A percentile compares a stretch with the other conserved stretches of the same genome.
Conservation (phyloP, 2,113 vertebrate genomes). For the Alosa alosa region DNA sequence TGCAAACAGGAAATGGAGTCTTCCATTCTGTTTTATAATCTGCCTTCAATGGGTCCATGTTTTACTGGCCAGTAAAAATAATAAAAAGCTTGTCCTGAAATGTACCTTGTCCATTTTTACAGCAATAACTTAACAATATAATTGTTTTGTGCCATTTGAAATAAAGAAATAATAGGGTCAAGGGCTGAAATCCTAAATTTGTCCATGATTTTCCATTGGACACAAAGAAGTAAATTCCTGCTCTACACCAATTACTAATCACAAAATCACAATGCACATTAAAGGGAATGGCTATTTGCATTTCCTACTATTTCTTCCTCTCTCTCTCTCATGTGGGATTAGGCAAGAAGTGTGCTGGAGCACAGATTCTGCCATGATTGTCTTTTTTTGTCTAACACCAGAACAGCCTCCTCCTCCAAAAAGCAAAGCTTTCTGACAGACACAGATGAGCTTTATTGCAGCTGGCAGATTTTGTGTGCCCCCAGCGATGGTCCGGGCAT, state of each 20-base stretch:
- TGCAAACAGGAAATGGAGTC: background rate
- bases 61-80: slow-evolving; percentile 3
- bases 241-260: background rate
- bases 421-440: slow-evolving; percentile 34
- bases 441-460: slow-evolving; percentile 33
- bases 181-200: background rate
- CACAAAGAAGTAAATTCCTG: background rate
- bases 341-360: background rate
- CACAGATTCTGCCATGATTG: background rate
- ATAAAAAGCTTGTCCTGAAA: background rate
- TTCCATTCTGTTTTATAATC: background rate
- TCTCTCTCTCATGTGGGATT: slow-evolving; percentile 6
- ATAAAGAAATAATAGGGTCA: background rate
- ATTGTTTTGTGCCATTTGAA: background rate
- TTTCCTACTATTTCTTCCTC: background rate
- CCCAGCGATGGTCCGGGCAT: slow-evolving; percentile 39
- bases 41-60: background rate
- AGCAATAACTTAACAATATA: background rate
- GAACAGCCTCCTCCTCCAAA: slow-evolving; percentile 5
- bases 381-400: background rate
- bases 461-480: slow-evolving; percentile 19
- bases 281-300: background rate
- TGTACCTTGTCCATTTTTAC: background rate
- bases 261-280: background rate
- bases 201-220: background rate